phyloP scores from a whole-genome alignment of 2,113 vertebrate genomes.

The Mirounga angustirostris region DNA sequence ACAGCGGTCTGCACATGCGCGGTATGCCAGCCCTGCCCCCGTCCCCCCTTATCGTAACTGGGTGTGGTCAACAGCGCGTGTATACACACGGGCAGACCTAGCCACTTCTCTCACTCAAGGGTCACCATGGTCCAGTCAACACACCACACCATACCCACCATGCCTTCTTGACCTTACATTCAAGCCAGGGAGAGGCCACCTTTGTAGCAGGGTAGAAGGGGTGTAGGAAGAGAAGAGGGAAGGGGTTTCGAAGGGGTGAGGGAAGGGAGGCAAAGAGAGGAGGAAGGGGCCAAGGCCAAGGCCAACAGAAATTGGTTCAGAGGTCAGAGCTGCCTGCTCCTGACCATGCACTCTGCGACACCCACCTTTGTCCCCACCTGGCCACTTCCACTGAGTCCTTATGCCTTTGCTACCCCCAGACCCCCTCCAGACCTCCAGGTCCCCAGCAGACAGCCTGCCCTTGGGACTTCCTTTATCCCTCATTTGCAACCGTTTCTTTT shows the following conservation, averaged over 20 bases:
- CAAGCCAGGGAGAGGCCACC: neutral
- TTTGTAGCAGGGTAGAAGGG: neutral
- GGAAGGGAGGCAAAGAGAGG: neutral
- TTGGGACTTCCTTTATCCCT: neutral
- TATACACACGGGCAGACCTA: neutral
- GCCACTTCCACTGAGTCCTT: neutral
- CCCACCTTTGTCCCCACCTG: neutral
- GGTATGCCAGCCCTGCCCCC: neutral
- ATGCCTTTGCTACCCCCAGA: neutral
- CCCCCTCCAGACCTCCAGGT: neutral
- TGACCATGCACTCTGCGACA: neutral
- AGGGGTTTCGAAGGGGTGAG: neutral
- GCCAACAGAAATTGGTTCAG: neutral
- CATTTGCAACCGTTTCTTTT: neutral
- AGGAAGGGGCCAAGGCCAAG: neutral
- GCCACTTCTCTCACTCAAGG: neutral
- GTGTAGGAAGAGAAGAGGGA: neutral
- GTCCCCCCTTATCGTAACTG: fast-evolving
- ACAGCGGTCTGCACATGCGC: neutral
- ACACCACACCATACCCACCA: neutral
- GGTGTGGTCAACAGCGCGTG: fast-evolving
- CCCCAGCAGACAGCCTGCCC: neutral
- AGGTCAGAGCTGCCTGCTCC: neutral
- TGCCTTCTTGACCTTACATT: neutral
- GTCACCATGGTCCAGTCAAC: neutral